Evolutionary conservation across 1,140 invertebrate genomes (phyloP), one percentile per base, ranked within the genome.

Genomic region (Tetraneura akinire): DNA sequence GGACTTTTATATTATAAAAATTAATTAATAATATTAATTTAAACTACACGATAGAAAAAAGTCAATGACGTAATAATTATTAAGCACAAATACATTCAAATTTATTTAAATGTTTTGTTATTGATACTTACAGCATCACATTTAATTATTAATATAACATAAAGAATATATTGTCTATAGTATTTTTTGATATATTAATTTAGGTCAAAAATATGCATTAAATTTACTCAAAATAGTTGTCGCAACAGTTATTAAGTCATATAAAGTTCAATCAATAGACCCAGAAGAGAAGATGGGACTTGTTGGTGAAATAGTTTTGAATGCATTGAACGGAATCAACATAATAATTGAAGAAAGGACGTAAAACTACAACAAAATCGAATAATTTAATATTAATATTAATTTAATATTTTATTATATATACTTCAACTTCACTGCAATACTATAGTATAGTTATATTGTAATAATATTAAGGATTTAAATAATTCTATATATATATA

Each of bases 151-250:
- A n/a, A n/a, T n/a, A n/a, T n/a, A n/a, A 11, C 29, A 53, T 32
- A 4, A 21, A 71, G 18, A 49, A 16, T 45, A 47, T n/a, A n/a
- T n/a, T n/a, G n/a, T 13, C 32, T 47, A 26, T 37, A 29, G 21
- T 21, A 51, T 37, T n/a, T 76, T 18, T n/a, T 5, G 3, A 11
- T 51, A 23, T 16, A 1, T 29, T 80, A 14, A 81, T 83, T n/a
- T 81, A 87, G 88, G 88, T 23, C 85, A 88, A 74, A 88, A 86
- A 82, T 91, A 91, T 84, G 90, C 89, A 2, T 84, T 88, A 83
- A 85, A 89, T 83, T 88, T 90, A 81, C 86, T 88, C 82, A 91
- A 91, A 83, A 86, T 87, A 4, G 83, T 90, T 3, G 57, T 87
- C 18, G 82, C 85, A 0, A 84, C 83, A 21, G 83, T 92, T n/a